These are phyloP conservation scores for Spea hammondii DNA, from an alignment of 2,797 vertebrate species.

Conservation along the genomic window DNA sequence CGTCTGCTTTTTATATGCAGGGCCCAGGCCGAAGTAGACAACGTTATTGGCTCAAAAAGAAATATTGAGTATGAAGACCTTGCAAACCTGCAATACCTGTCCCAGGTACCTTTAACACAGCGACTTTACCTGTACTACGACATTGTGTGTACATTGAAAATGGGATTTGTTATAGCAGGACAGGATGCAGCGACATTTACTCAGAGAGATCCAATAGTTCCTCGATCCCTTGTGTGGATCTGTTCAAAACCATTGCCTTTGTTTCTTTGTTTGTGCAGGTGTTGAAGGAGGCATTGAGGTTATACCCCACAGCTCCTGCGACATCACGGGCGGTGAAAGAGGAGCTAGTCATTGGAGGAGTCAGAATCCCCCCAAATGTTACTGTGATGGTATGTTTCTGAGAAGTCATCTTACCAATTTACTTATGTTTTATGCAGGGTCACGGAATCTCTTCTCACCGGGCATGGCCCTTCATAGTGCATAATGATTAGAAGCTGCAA, in stretches of 20 bases:
- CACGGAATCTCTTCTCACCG: too few species aligned
- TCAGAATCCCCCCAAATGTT: conserved; percentile 54
- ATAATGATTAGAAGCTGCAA: too few species aligned
- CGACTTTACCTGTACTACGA: too few species aligned
- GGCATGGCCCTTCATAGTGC: too few species aligned
- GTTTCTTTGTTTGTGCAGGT: conserved; percentile 65
- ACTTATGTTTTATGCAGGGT: too few species aligned
- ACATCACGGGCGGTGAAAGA: conserved; percentile 71
- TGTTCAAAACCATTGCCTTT: too few species aligned
- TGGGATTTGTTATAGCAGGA: too few species aligned
- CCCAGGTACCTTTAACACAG: conserved; percentile 70
- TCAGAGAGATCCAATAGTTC: too few species aligned
- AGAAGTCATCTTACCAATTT: background rate
- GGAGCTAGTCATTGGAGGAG: conserved; percentile 70
- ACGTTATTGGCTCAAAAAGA: conserved; percentile 80
- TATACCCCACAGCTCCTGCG: conserved; percentile 77
- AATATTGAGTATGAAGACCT: conserved; percentile 83
- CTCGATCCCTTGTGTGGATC: too few species aligned
- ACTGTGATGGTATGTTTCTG: conserved; percentile 20
- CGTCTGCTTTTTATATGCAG: conserved; percentile 58
- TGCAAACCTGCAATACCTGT: conserved; percentile 78
- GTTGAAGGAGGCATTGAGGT: conserved; percentile 83
- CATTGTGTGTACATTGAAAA: too few species aligned
- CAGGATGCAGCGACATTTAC: too few species aligned
- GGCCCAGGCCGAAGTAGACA: conserved; percentile 79